A percentile compares a stretch with the other conserved stretches of the same genome.
phyloP scores from a whole-genome alignment of 2,888 invertebrate species.

The Machimus atricapillus region DNA sequence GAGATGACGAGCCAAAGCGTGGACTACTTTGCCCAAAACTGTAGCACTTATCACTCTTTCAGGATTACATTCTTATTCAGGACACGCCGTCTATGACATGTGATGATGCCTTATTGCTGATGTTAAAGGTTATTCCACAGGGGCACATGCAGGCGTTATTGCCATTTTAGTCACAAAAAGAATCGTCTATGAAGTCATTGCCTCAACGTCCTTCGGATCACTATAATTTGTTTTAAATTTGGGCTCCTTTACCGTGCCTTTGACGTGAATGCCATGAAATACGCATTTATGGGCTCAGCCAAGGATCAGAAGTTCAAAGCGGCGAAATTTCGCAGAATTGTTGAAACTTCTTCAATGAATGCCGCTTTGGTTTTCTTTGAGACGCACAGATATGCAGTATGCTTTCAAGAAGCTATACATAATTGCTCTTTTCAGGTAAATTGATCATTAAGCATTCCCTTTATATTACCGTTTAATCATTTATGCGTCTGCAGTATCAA shows the following conservation, averaged over 20 bases:
- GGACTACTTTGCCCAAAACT: slow-evolving; percentile 33
- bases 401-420: neutral
- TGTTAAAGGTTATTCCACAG: slow-evolving; percentile 43
- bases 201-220: neutral
- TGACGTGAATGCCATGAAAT: neutral
- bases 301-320: neutral
- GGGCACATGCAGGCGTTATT: slow-evolving; percentile 28
- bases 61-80: slow-evolving; percentile 40
- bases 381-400: neutral
- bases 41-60: slow-evolving; percentile 39
- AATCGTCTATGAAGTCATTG: slow-evolving; percentile 18
- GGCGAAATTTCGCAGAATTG: neutral
- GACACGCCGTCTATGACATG: slow-evolving; percentile 45
- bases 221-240: neutral
- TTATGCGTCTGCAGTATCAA: neutral
- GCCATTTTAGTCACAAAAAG: slow-evolving; percentile 43
- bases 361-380: neutral
- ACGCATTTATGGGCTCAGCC: neutral
- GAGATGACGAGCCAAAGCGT: neutral
- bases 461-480: neutral
- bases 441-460: neutral
- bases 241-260: neutral
- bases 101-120: slow-evolving; percentile 47
- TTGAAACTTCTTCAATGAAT: neutral
- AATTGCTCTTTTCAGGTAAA: neutral